phyloP scores from a whole-genome alignment of 2,888 invertebrate species.

The Phaonia tiefii region DNA sequence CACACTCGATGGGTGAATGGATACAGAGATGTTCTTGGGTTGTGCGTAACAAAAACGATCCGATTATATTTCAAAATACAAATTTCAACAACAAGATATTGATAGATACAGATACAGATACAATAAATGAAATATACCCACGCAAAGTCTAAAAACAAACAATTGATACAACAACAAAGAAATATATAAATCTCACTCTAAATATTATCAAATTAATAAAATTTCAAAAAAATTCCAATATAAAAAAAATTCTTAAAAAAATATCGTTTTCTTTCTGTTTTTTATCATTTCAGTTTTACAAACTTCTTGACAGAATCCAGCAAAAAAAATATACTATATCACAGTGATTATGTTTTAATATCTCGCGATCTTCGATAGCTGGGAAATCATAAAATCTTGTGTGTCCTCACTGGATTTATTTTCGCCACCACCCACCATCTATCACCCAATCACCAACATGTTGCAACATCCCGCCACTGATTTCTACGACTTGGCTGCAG shows the following conservation, averaged over 20 bases:
- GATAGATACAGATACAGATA: too few species aligned
- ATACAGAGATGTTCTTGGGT: background rate
- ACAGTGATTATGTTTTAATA: constrained; percentile 46
- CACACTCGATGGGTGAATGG: constrained; percentile 61
- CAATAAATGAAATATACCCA: constrained; percentile 44
- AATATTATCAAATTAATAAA: constrained; percentile 36
- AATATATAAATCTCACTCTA: background rate
- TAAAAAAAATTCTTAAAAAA: background rate
- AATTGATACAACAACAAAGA: constrained; percentile 22
- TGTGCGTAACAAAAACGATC: constrained; percentile 58
- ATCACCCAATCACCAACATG: constrained; percentile 72
- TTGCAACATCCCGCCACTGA: constrained; percentile 81
- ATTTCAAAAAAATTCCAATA: background rate
- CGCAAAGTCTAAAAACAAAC: constrained; percentile 58
- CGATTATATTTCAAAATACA: constrained; percentile 49
- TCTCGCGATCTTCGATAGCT: background rate
- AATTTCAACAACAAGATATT: constrained; percentile 23
- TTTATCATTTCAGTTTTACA: constrained; percentile 45
- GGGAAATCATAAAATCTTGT: too few species aligned
- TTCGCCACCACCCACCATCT: background rate
- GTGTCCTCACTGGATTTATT: background rate
- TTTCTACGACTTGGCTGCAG: constrained; percentile 80
- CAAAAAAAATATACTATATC: background rate
- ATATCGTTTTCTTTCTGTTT: constrained; percentile 9
- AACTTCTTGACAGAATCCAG: background rate